A percentile compares a stretch with the other conserved stretches of the same genome.
Conservation (phyloP, 1,140 invertebrate genomes). For the Anastrepha ludens region DNA sequence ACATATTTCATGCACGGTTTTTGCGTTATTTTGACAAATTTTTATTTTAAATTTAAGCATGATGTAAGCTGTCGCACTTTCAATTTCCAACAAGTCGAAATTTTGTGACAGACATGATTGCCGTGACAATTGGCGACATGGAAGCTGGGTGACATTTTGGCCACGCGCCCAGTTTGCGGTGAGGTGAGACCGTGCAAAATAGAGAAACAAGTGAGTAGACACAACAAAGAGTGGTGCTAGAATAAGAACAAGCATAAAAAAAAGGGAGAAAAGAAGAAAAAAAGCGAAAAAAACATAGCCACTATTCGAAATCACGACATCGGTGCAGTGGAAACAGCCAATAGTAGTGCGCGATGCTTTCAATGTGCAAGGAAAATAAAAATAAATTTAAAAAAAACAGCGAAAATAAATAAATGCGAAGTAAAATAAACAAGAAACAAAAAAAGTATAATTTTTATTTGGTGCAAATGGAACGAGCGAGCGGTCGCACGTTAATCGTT, state of each 20-base stretch:
- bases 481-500: slow-evolving; percentile 34
- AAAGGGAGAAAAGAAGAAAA: too few species aligned
- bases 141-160: slow-evolving; percentile 40
- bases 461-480: background rate
- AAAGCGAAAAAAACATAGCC: background rate
- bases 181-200: background rate
- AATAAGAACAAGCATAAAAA: background rate
- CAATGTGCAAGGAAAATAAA: background rate
- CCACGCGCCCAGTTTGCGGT: slow-evolving; percentile 49
- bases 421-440: background rate
- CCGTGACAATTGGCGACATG: slow-evolving; percentile 43
- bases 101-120: slow-evolving; percentile 34
- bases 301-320: slow-evolving; percentile 25
- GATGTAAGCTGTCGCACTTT: slow-evolving; percentile 49
- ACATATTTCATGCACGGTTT: background rate
- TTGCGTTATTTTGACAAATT: slow-evolving; percentile 9
- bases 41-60: slow-evolving; percentile 48
- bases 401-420: background rate
- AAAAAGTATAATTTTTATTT: slow-evolving; percentile 1
- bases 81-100: background rate
- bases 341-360: background rate
- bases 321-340: background rate
- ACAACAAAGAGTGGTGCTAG: background rate
- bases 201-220: background rate
- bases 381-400: background rate